Percentiles rank a stretch among this genome's conserved stretches.
These are phyloP conservation scores for Cyprinus carpio DNA, from an alignment of 2,113 vertebrate genomes.

Conservation along the genomic window DNA sequence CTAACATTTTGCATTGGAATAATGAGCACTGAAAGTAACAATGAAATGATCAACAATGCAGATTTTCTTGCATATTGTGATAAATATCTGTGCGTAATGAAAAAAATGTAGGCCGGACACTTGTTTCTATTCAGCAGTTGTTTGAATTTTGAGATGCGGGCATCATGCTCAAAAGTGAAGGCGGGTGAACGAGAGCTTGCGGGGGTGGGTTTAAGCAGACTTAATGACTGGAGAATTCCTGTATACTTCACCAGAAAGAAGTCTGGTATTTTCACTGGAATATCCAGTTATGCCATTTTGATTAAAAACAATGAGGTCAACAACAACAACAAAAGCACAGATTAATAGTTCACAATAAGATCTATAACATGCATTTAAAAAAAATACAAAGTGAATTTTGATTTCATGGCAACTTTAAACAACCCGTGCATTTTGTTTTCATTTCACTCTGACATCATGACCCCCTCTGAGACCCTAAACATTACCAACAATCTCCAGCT, in stretches of 20 bases:
- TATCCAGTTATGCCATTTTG: not conserved
- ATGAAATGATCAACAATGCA: not conserved
- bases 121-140: too few relatives aligned
- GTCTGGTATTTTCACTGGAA: not conserved
- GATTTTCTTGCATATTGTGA: not conserved
- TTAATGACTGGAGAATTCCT: not conserved
- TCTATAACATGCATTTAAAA: not conserved
- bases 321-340: too few relatives aligned
- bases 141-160: not conserved
- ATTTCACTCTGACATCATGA: not conserved
- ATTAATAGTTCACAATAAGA: not conserved
- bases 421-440: not conserved
- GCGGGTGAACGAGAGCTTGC: not conserved
- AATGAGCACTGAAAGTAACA: not conserved
- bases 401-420: not conserved
- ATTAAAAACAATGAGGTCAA: too few relatives aligned
- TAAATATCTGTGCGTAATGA: not conserved
- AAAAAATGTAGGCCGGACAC: too few relatives aligned
- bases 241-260: not conserved
- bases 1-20: not conserved
- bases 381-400: not conserved
- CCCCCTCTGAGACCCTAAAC: not conserved
- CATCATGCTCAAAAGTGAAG: not conserved
- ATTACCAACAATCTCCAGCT: slow-evolving; percentile 98
- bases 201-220: not conserved